A percentile compares a stretch with the other conserved stretches of the same genome.
These are phyloP conservation scores for Falco concolor DNA, from an alignment of 2,797 vertebrate genomes.

Conservation along the genomic window DNA sequence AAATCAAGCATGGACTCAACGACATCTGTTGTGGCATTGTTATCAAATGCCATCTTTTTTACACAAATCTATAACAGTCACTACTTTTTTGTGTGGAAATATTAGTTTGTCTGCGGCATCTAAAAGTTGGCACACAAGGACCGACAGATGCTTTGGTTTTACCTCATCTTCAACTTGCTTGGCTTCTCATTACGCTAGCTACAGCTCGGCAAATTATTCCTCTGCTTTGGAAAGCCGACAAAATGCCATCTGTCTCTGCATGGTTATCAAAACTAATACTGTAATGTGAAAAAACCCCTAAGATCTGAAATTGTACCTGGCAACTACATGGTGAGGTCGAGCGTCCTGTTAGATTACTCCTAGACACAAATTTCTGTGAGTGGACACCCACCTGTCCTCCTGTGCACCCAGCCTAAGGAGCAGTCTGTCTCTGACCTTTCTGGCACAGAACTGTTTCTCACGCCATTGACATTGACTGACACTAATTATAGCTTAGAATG, in stretches of 20 bases:
- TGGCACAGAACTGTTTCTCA: conserved; percentile 21
- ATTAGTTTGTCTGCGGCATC: conserved; percentile 76
- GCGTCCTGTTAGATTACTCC: background rate
- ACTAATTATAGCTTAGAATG: conserved; percentile 66
- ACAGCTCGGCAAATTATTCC: conserved; percentile 77
- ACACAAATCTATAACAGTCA: conserved; percentile 75
- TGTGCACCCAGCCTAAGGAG: background rate
- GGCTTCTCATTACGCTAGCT: conserved; percentile 75
- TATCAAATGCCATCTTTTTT: conserved; percentile 78
- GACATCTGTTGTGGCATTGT: conserved; percentile 80
- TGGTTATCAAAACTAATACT: conserved; percentile 79
- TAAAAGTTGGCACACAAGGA: conserved; percentile 73
- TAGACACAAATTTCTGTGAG: background rate
- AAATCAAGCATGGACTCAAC: conserved; percentile 74
- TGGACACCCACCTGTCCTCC: conserved; percentile 13
- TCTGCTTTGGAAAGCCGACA: conserved; percentile 78
- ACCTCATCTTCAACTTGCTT: conserved; percentile 79
- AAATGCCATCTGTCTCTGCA: conserved; percentile 80
- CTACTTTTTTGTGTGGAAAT: conserved; percentile 76
- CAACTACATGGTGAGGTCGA: conserved; percentile 29
- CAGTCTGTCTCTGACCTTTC: conserved; percentile 26
- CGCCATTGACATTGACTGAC: conserved; percentile 55
- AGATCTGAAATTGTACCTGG: conserved; percentile 58
- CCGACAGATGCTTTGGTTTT: conserved; percentile 80
- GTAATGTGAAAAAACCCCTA: conserved; percentile 65